Percentiles rank a stretch among this genome's conserved stretches.
Conservation (phyloP, 92 coral and sea anemone species). For the Virgularia gustaviana region DNA sequence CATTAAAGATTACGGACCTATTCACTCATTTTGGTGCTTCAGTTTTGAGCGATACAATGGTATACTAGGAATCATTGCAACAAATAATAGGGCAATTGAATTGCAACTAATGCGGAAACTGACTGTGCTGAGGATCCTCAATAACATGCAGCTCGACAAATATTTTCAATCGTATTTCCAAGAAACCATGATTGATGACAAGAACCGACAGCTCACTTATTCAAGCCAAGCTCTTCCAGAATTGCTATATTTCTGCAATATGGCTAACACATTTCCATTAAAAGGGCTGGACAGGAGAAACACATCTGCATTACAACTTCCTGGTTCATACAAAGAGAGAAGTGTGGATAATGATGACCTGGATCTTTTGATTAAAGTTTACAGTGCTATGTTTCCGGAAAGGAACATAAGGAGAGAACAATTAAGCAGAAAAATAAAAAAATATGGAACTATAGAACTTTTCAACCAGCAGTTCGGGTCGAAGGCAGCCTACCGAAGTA, state of each 20-base stretch:
- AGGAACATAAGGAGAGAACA: background rate
- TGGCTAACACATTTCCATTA: background rate
- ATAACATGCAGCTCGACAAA: background rate
- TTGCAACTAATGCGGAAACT: conserved; percentile 28
- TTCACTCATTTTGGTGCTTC: conserved; percentile 41
- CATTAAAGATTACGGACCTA: conserved; percentile 58
- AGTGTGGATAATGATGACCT: conserved; percentile 25
- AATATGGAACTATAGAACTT: conserved; percentile 1
- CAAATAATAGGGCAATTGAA: conserved; percentile 25
- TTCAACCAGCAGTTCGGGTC: conserved; percentile 26
- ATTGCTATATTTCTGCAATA: conserved; percentile 7
- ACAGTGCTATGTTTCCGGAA: conserved; percentile 18
- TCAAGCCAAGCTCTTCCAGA: background rate
- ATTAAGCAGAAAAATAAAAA: background rate
- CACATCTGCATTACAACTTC: background rate
- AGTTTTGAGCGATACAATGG: too few relatives aligned
- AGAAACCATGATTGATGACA: background rate
- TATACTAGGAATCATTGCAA: conserved; percentile 6
- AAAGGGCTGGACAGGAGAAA: background rate
- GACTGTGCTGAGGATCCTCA: background rate
- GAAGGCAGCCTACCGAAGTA: conserved; percentile 19
- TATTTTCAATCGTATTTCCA: conserved; percentile 7
- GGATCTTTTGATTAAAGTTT: conserved; percentile 13
- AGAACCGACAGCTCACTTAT: background rate
- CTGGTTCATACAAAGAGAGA: conserved; percentile 10